Conservation (phyloP, 2,888 invertebrate genomes). For the Thymelicus sylvestris region DNA sequence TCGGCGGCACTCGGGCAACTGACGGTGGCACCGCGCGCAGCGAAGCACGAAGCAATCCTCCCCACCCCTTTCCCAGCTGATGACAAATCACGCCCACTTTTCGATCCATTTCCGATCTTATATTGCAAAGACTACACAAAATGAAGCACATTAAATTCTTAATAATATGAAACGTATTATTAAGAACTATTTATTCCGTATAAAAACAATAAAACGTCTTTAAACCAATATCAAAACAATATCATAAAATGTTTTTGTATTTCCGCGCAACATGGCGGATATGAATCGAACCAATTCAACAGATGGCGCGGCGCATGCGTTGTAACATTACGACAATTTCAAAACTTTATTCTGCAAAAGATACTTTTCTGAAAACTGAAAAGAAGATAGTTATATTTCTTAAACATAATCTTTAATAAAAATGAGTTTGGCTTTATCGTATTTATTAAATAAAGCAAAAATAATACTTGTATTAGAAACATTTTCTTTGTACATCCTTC, state of each 20-base stretch:
- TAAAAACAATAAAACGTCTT: neutral
- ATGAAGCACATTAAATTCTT: neutral
- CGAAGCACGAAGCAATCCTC: slow-evolving; percentile 63
- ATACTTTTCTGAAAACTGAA: too few relatives aligned
- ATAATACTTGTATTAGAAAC: too few relatives aligned
- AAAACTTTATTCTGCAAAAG: neutral
- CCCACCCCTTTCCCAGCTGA: slow-evolving; percentile 47
- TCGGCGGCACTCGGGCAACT: slow-evolving; percentile 69
- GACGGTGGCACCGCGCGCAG: slow-evolving; percentile 51
- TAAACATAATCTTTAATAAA: too few relatives aligned
- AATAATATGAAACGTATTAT: neutral
- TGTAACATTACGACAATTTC: slow-evolving; percentile 6
- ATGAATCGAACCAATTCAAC: slow-evolving; percentile 1
- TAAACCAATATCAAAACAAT: too few relatives aligned
- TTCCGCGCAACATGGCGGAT: slow-evolving; percentile 46
- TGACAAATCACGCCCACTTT: slow-evolving; percentile 50
- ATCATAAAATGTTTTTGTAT: slow-evolving; percentile 7
- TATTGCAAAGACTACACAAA: neutral
- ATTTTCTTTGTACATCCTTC: too few relatives aligned
- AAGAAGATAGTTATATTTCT: too few relatives aligned
- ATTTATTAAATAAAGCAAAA: too few relatives aligned
- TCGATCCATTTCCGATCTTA: slow-evolving; percentile 22
- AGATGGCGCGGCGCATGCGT: slow-evolving; percentile 57
- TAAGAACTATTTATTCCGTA: neutral
- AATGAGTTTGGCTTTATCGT: too few relatives aligned